Evolutionary conservation across 2,888 invertebrate species (phyloP).

Genomic region (Ferrisia virgata): DNA sequence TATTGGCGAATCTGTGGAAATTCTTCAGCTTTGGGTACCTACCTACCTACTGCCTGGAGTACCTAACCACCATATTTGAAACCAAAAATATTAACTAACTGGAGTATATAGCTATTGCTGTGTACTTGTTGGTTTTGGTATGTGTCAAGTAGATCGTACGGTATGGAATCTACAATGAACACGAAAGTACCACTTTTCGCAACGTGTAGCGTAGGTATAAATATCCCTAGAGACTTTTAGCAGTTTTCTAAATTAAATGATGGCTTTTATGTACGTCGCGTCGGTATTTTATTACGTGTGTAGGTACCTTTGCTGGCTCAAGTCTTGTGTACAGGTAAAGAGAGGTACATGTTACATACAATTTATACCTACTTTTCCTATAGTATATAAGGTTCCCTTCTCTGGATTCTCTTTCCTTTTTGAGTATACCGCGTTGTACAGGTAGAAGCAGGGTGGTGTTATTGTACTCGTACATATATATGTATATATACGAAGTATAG

Average conservation of each 20-base stretch:
- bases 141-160: not conserved
- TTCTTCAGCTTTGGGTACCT: not conserved
- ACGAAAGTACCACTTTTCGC: not conserved
- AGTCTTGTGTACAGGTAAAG: not conserved
- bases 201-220: not conserved
- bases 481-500: too few species aligned
- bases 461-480: too few species aligned
- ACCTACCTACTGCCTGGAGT: too few species aligned
- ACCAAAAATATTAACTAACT: too few species aligned
- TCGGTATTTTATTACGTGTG: not conserved
- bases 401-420: too few species aligned
- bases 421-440: not conserved
- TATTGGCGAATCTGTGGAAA: not conserved
- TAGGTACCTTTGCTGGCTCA: not conserved
- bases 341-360: too few species aligned
- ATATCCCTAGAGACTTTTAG: not conserved
- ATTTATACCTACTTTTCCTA: too few species aligned
- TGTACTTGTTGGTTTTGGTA: not conserved
- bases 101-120: too few species aligned
- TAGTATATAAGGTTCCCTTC: too few species aligned
- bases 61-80: too few species aligned
- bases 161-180: not conserved
- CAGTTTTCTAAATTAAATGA: slow-evolving; percentile 17
- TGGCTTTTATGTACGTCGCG: not conserved
- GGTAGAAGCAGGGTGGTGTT: not conserved